Base-by-base conservation (phyloP, 1,140 invertebrate species). In the Latrodectus geometricus region DNA sequence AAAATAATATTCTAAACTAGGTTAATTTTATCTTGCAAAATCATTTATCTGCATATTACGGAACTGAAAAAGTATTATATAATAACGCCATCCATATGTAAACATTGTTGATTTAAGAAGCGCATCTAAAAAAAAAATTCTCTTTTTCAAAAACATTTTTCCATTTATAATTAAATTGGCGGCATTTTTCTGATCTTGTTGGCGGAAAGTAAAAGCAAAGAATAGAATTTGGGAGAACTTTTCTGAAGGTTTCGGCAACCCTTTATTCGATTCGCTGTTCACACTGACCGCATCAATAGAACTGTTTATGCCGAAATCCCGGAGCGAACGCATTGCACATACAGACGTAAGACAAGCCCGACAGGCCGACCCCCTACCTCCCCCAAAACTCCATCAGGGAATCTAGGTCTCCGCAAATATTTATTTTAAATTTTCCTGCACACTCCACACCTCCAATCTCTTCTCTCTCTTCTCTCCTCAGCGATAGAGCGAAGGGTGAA, bases 401-500 rank as follows among this genome's bases (percentile, higher is more conserved):
- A n/a, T 9, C 21, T 20, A 49, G 35, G 49, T 50, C 70, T 84
- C 82, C 72, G 61, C 73, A 84, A 84, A 84, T 84, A 84, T 84
- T 84, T 84, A 84, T 84, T 84, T 84, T 84, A 76, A 84, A 84
- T 84, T 84, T 84, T 74, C 54, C 54, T 11, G 17, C 11, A 61
- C 54, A 61, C 54, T 17, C 54, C 54, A 3, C 54, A 61, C 17
- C 11, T 8, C 54, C 54, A 61, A 11, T n/a, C 56, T 5, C n/a
- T 20, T 11, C n/a, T 20, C 70, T 35, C 14, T 14, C 70, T 73
- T 21, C 54, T 52, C 50, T 61, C 54, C 54, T 73, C 70, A 4
- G 70, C 70, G 70, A 48, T 49, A 35, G 35, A 70, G 66, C 78
- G 78, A 70, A 49, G 66, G 78, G 48, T 48, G 20, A 80, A 80